phyloP scores from a whole-genome alignment of 2,888 invertebrate species.

The Cephus nigrinus region DNA sequence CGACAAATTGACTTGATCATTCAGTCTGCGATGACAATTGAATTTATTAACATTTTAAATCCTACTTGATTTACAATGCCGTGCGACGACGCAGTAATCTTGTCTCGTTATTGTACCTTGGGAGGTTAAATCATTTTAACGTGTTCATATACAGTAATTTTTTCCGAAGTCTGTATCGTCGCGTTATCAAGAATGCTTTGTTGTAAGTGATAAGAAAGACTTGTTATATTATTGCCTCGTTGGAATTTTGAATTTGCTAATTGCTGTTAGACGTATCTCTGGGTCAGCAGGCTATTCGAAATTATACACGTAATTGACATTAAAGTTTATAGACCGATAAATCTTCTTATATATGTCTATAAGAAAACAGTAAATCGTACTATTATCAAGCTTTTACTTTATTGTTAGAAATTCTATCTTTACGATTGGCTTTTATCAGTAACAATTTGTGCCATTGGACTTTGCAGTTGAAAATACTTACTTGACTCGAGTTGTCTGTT shows the following conservation, averaged over 20 bases:
- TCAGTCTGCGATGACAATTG: neutral
- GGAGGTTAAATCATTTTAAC: neutral
- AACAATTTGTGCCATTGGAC: neutral
- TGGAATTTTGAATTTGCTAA: constrained; percentile 17
- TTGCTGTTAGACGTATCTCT: neutral
- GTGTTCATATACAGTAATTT: too few relatives aligned
- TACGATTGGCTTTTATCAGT: neutral
- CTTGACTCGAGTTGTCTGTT: neutral
- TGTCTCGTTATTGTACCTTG: neutral
- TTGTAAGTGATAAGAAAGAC: neutral
- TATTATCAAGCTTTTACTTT: too few relatives aligned
- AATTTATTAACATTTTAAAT: neutral
- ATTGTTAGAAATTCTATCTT: neutral
- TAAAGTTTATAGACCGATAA: too few relatives aligned
- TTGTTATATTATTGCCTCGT: neutral
- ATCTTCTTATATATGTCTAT: too few relatives aligned
- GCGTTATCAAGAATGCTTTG: neutral
- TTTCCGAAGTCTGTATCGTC: too few relatives aligned
- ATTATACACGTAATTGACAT: too few relatives aligned
- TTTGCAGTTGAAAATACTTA: neutral
- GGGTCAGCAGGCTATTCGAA: neutral
- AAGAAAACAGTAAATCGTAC: neutral
- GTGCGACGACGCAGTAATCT: too few relatives aligned
- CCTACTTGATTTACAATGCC: neutral
- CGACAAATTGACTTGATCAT: neutral